Evolutionary conservation across 2,888 invertebrate genomes (phyloP), one percentile per base, ranked within the genome.

Genomic region (Drosophila atripex): DNA sequence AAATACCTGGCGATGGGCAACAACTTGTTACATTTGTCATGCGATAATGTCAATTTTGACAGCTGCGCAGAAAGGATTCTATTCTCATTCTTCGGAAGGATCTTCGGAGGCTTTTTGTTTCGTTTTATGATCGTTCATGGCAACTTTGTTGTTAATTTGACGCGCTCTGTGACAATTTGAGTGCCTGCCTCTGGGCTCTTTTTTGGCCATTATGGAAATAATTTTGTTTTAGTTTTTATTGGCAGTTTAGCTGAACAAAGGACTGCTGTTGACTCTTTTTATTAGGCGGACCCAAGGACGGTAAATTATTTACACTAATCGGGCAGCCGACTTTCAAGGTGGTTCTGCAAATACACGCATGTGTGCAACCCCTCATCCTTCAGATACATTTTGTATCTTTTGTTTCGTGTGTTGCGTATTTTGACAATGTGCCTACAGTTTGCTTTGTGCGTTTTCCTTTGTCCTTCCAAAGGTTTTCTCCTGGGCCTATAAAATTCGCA

Each of bases 11-110:
- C 60, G 46, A 39, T 61, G 66, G 75, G 77, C 80, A 78, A 71
- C 80, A 88, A 88, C 88, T 84, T 89, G 87, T 89, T 89, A 89
- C 89, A 88, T 89, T 89, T 88, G 77, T 88, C 87, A 89, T 87
- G 76, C 79, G 88, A 77, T 88, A 89, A 89, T 89, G 89, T 86
- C 87, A 77, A 75, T 76, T 85, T 77, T 88, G 87, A 88, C 89
- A 88, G 84, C 79, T 83, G 76, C 77, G 82, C 74, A 77, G 63
- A 35, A 69, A 71, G 70, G 68, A 54, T 68, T 41, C 55, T 21
- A 23, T 73, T 78, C 69, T 51, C 18, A n/a, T 53, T 30, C 25
- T 47, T 58, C 55, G 72, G 54, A 23, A 38, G 41, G 66, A 53
- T 57, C 59, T 73, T 43, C 12, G 6, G n/a, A 35, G 16, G 18